phyloP scores from a whole-genome alignment of 2,113 vertebrate species.

The Glaucomys volans region DNA sequence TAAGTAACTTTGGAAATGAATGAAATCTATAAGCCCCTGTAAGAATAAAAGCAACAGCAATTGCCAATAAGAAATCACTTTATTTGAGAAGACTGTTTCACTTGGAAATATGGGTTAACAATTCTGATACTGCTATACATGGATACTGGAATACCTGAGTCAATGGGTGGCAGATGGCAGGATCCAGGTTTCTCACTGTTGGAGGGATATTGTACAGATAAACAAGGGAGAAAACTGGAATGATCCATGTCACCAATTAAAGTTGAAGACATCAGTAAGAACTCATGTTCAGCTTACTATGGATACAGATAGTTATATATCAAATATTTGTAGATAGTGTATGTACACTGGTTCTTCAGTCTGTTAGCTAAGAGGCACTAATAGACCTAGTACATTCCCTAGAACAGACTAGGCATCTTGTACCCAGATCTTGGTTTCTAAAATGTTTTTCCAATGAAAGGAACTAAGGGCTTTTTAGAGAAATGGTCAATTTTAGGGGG shows the following conservation, averaged over 20 bases:
- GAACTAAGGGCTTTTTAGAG: not conserved
- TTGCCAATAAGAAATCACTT: not conserved
- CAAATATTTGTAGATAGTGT: not conserved
- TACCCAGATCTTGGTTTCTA: not conserved
- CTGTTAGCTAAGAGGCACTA: not conserved
- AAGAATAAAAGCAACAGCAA: not conserved
- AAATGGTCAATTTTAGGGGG: not conserved
- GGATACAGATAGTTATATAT: not conserved
- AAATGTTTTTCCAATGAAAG: slow-evolving; percentile 23
- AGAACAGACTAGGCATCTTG: not conserved
- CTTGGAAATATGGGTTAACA: not conserved
- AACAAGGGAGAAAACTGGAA: not conserved
- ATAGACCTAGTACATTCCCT: not conserved
- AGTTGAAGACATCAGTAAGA: not conserved
- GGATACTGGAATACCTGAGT: not conserved
- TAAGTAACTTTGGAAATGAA: not conserved
- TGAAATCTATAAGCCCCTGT: not conserved
- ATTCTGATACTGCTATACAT: not conserved
- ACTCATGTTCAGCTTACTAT: not conserved
- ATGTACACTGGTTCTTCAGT: not conserved
- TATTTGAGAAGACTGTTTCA: not conserved
- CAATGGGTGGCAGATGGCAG: not conserved
- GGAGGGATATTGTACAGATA: not conserved
- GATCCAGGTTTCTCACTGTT: not conserved
- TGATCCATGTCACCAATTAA: not conserved